Conservation (phyloP, 2,888 invertebrate genomes). For the Melanargia galathea region DNA sequence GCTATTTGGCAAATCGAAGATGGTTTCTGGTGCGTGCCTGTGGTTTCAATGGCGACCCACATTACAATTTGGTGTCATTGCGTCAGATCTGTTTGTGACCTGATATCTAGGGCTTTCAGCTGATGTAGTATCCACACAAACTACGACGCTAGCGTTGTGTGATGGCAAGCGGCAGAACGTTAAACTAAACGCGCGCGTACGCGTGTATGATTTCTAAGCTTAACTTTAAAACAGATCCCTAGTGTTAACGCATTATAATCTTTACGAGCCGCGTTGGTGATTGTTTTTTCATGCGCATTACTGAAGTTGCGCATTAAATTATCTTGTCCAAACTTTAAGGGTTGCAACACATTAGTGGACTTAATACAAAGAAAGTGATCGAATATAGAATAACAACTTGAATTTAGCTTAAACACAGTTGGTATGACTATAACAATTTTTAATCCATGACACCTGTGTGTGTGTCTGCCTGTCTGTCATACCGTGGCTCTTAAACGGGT, state of each 20-base stretch:
- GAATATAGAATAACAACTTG: neutral
- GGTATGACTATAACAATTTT: no score
- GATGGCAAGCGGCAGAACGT: no score
- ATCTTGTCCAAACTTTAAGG: neutral
- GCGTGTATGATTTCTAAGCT: no score
- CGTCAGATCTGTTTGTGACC: constrained; percentile 36
- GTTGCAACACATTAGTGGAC: neutral
- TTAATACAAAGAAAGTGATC: neutral
- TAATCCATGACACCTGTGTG: no score
- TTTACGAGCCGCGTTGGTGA: no score
- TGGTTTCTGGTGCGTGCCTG: constrained; percentile 49
- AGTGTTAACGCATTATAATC: no score
- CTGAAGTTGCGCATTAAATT: neutral
- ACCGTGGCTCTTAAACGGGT: no score
- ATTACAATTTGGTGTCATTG: constrained; percentile 48
- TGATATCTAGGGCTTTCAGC: constrained; percentile 11
- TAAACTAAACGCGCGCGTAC: no score
- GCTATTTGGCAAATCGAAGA: constrained; percentile 55
- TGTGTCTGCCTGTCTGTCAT: no score
- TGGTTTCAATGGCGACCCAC: constrained; percentile 68
- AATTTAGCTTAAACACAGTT: no score
- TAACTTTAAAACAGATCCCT: no score
- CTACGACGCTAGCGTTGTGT: neutral
- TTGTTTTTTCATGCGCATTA: no score
- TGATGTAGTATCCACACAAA: neutral